Evolutionary conservation across 2,797 vertebrate genomes (phyloP), one percentile per base, ranked within the genome.

Genomic region (Phataginus tricuspis): DNA sequence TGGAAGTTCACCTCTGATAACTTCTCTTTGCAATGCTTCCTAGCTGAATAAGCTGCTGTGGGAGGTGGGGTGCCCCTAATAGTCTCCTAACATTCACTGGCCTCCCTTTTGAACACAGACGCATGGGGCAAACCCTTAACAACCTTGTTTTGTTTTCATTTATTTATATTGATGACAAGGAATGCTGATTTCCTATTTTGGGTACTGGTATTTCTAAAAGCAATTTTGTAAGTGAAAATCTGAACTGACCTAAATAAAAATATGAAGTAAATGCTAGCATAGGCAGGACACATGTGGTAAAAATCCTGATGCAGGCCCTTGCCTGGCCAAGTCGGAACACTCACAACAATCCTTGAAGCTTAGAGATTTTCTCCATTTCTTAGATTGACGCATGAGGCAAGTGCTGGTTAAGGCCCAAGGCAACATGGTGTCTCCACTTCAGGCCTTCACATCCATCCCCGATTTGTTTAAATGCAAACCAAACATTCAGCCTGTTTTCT

Each of bases 171-270:
- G 83, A 71, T 4, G 53, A 77, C 55, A 79, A 74, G 34, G 13
- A 69, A 74, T 80, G 34, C 12, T n/a, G 34, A 71, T 59, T 93
- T 96, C 87, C 93, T 92, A 34, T 64, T 88, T 95, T 61, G 49
- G 31, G 21, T 25, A 27, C 4, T 21, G 11, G 85, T 87, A 66
- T 64, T 79, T 92, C 80, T 83, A 74, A 91, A 91, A 57, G 84
- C 82, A 93, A 90, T 85, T 55, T 39, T 55, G 34, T n/a, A 55
- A 83, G 10, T 89, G 90, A 90, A 94, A 90, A 53, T 15, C 39
- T 71, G n/a, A 79, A 80, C 19, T 49, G 64, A 69, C 61, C 80
- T 82, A 51, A 53, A 82, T 39, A 75, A 90, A 82, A 55, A 59
- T 71, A 51, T 27, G 69, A 74, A 27, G 1, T 42, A 66, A 42